Base-by-base conservation (phyloP, 2,113 vertebrate genomes). In the Dasypus novemcinctus region DNA sequence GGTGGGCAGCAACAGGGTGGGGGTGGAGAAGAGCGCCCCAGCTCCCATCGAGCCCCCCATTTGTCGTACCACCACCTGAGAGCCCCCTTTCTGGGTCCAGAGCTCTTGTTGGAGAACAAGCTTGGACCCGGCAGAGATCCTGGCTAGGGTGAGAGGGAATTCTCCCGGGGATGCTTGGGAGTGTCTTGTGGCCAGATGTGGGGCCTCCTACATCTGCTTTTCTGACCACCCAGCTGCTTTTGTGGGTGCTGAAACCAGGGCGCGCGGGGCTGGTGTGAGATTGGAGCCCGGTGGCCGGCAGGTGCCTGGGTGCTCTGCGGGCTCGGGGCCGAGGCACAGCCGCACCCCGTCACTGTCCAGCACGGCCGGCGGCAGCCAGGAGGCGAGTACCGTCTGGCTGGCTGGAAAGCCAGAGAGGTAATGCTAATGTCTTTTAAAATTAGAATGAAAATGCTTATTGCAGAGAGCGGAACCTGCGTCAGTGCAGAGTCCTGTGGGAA, bases 371-470 rank as follows among this genome's bases (percentile, higher is more conserved):
- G 90, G 81, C 43, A 36, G 95, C 25, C 52, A 38, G 83, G 71
- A 68, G 75, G 84, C 46, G 20, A 68, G 87, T 27, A 66, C 81
- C 41, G 68, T 81, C 95, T 97, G 96, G 92, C 92, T 88, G 41
- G 33, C n/a, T 95, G 0, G 14, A 94, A 94, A 94, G 75, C 96
- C 94, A 61, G 87, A 87, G 96, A 97, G 95, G 96, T 95, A 96
- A 97, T 95, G 96, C 96, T 97, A 97, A 97, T 96, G 96, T 92
- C 97, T 95, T 97, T 97, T 98, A 98, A 98, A 98, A 97, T 98
- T 97, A 98, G 97, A 97, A 96, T 75, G 93, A 90, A 93, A 96
- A 95, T 96, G 96, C 95, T 97, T 97, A 90, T 96, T 95, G 96
- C 95, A 94, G 93, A 80, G 90, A 97, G 97, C 95, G 92, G 97